These are phyloP conservation scores for Panurus biarmicus DNA, from an alignment of 2,113 vertebrate genomes.

Conservation along the genomic window DNA sequence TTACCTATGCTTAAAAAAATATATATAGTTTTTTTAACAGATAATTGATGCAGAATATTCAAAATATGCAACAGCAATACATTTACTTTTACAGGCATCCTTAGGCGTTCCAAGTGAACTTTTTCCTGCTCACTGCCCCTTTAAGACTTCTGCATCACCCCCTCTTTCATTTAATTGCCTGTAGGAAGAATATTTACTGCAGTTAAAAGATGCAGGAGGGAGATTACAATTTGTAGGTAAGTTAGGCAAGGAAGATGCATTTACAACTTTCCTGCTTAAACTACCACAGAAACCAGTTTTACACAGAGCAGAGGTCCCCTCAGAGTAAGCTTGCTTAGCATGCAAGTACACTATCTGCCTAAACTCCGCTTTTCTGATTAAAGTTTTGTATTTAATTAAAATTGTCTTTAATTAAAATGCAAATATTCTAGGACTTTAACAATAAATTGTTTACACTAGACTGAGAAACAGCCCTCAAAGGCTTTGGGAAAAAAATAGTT, in stretches of 20 bases:
- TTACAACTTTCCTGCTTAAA: conserved; percentile 24
- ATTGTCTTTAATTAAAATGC: conserved; percentile 74
- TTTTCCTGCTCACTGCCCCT: not conserved
- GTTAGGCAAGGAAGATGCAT: conserved; percentile 23
- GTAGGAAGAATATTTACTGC: not conserved
- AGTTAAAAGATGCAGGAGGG: not conserved
- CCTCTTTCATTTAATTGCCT: not conserved
- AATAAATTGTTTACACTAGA: conserved; percentile 75
- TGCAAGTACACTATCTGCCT: conserved; percentile 52
- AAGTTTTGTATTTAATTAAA: conserved; percentile 75
- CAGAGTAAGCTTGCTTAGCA: conserved; percentile 45
- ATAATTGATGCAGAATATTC: not conserved
- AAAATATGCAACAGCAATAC: not conserved
- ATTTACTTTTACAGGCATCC: not conserved
- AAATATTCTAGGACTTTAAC: conserved; percentile 73
- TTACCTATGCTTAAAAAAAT: not conserved
- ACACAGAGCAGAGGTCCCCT: conserved; percentile 4
- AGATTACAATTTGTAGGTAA: conserved; percentile 38
- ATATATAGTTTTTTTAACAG: no score
- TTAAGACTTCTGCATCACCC: not conserved
- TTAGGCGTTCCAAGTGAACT: not conserved
- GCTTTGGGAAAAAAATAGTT: conserved; percentile 57
- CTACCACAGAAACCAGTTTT: conserved; percentile 26
- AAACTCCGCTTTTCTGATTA: conserved; percentile 65
- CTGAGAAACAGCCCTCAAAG: conserved; percentile 66